A percentile compares a stretch with the other conserved stretches of the same genome.
These are phyloP conservation scores for Ormyrus labotus DNA, from an alignment of 2,888 invertebrate genomes.

Conservation along the genomic window DNA sequence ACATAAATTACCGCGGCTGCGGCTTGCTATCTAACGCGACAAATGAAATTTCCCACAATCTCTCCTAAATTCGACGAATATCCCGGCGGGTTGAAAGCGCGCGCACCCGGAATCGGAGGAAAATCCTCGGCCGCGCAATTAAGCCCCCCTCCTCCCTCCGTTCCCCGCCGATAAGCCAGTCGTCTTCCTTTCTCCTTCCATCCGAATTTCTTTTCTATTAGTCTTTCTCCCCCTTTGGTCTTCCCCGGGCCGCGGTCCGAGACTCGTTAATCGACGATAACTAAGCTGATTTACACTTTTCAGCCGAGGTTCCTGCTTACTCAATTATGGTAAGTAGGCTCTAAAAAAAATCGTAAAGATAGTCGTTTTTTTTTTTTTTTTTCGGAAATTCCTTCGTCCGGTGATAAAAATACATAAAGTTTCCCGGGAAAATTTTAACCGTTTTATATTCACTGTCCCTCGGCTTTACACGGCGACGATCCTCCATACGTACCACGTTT, in stretches of 20 bases:
- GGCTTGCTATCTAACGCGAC: conserved; percentile 39
- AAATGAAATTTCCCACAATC: conserved; percentile 52
- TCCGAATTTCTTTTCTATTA: neutral
- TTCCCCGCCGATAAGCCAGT: conserved; percentile 27
- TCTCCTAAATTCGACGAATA: conserved; percentile 47
- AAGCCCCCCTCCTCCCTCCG: neutral
- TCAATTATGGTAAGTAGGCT: too few relatives aligned
- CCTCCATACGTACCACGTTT: too few relatives aligned
- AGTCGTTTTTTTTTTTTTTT: conserved; percentile 8
- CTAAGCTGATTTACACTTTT: neutral
- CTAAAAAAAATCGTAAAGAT: too few relatives aligned
- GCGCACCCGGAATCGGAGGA: conserved; percentile 7
- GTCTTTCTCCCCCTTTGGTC: neutral
- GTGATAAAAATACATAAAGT: too few relatives aligned
- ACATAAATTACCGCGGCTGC: conserved; percentile 34
- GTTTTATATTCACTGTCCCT: too few relatives aligned
- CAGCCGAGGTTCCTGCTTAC: too few relatives aligned
- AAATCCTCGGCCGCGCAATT: conserved; percentile 39
- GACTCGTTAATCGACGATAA: conserved; percentile 3
- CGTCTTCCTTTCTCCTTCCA: neutral
- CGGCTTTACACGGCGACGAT: too few relatives aligned
- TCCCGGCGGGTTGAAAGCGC: conserved; percentile 20
- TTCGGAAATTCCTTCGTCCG: neutral
- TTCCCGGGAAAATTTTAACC: too few relatives aligned
- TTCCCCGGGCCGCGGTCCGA: neutral